These are phyloP conservation scores for Melanocharis versteri DNA, from an alignment of 2,113 vertebrate genomes.

Conservation along the genomic window DNA sequence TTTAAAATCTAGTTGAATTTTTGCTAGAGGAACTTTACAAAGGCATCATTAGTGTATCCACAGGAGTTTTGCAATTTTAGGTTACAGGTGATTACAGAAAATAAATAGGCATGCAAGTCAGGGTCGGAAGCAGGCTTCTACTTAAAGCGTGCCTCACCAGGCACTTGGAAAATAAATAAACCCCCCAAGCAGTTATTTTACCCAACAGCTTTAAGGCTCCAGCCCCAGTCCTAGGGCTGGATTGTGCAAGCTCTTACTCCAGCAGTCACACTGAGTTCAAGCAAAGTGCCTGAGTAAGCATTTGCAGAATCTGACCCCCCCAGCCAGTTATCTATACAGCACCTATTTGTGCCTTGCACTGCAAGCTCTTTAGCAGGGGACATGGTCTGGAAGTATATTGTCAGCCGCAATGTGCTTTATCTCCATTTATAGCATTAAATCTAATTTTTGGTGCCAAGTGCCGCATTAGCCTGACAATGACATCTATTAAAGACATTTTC, in stretches of 20 bases:
- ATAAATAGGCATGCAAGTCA: not conserved
- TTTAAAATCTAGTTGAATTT: conserved; percentile 22
- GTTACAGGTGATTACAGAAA: conserved; percentile 24
- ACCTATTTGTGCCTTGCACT: conserved; percentile 36
- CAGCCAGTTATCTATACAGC: conserved; percentile 40
- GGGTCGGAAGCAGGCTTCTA: not conserved
- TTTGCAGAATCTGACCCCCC: conserved; percentile 38
- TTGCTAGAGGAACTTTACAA: not conserved
- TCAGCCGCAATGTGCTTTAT: conserved; percentile 24
- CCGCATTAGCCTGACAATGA: conserved; percentile 10
- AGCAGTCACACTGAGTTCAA: conserved; percentile 3
- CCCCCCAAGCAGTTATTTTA: not conserved
- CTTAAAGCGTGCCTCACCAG: not conserved
- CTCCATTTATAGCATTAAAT: conserved; percentile 33
- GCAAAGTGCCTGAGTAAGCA: conserved; percentile 44
- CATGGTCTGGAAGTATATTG: not conserved
- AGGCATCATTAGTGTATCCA: not conserved
- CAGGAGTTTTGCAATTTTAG: conserved; percentile 26
- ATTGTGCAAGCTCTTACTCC: conserved; percentile 40
- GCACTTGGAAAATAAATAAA: conserved; percentile 37
- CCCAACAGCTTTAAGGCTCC: not conserved
- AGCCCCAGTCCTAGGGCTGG: not conserved
- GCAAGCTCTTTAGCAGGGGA: conserved; percentile 16
- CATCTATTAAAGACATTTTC: not conserved
- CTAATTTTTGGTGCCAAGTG: conserved; percentile 41